Evolutionary conservation across 2,113 vertebrate genomes (phyloP), one percentile per base, ranked within the genome.

Genomic region (Patagioenas fasciata): DNA sequence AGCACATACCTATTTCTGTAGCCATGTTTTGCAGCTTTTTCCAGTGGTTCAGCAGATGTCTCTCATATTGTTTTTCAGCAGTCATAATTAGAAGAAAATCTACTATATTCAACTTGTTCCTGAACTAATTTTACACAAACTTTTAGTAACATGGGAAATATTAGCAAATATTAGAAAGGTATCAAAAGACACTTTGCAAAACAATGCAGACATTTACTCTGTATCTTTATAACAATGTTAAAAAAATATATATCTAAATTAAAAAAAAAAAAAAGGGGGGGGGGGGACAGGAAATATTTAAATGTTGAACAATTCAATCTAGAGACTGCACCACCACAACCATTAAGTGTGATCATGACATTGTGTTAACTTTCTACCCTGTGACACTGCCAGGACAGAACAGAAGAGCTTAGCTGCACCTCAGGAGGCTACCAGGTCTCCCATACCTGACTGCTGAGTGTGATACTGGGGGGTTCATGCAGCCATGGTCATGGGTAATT

Each of bases 311-410:
- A 78, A 48, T 20, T 26, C 15, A 25, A 67, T 34, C 19, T 51
- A 24, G 12, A 57, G 2, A 44, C 23, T 36, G 7, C 3, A 29
- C 9, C 6, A 11, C 12, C 1, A 0, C 23, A 88, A 15, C 10
- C 18, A 44, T 65, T 80, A 72, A 40, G 5, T 11, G 6, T 19
- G 40, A 34, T 13, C 36, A 8, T 32, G n/a, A n/a, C 6, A 11
- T 15, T 56, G 20, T 20, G 15, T 31, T 80, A 9, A 38, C 19
- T 53, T 85, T 47, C 29, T 70, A 6, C 3, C 9, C 3, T 2
- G 5, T n/a, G 12, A 56, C 29, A 28, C 21, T 53, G 21, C 11
- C 7, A 40, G 62, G 31, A 50, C 9, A n/a, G 14, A 5, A 69
- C 9, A n/a, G 14, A 5, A 69, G 31, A 53, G 5, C 4, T 88